Evolutionary conservation across 2,113 vertebrate genomes (phyloP), one percentile per base, ranked within the genome.

Genomic region (Perca flavescens): DNA sequence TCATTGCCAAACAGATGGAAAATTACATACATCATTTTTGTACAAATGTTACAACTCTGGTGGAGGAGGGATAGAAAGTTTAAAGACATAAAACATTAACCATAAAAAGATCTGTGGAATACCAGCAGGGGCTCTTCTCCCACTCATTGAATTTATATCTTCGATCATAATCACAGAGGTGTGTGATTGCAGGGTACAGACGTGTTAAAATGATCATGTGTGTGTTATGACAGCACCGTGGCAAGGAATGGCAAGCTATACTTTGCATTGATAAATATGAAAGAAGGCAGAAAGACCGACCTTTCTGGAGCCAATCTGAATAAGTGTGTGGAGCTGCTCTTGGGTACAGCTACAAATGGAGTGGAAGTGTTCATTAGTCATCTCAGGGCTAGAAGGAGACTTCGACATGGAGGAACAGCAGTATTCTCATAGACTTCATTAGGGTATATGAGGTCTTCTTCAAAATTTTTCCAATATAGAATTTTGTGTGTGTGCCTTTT

Each of bases 281-380:
- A 65, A 76, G 31, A 2, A 11, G 17, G 62, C 63, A 60, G 57
- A 43, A 43, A 49, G 70, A 74, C 25, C 46, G 22, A 5, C 77
- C 74, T 62, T 71, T 63, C 52, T 52, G 31, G 49, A 84, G 62
- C 57, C 71, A 74, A 60, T 85, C 22, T 79, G 56, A 80, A 65
- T 61, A 58, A 43, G 77, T 16, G 63, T 49, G 17, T 72, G 31
- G 46, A 71, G 70, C 52, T 43, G 58, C 73, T 80, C 16, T 21
- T 19, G 68, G 67, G 15, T 56, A 17, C 54, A 49, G 64, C 25
- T 73, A 80, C 65, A 61, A 72, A 61, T 63, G 68, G 22, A 74
- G 61, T 54, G 60, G 58, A 61, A 70, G 57, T 72, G 74, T 88
- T 81, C 74, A 88, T 86, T 76, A 84, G 54, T 80, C 19, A 65